A percentile compares a stretch with the other conserved stretches of the same genome.
Evolutionary conservation across 2,113 vertebrate species (phyloP).

Genomic region (Rhinolophus sinicus): DNA sequence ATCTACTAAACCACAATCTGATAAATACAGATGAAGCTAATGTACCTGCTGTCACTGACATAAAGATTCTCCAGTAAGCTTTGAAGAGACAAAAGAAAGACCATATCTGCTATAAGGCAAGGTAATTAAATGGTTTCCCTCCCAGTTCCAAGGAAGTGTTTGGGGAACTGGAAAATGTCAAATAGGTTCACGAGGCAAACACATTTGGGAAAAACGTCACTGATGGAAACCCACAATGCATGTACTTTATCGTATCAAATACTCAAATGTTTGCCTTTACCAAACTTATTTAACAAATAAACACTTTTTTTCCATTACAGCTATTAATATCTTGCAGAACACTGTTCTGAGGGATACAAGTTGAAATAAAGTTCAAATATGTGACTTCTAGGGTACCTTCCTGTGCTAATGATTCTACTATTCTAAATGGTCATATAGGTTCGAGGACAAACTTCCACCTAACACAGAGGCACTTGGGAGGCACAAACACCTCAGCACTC

Average conservation of each 20-base stretch:
- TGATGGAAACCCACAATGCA: background rate
- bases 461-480: background rate
- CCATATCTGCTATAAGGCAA: background rate
- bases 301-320: background rate
- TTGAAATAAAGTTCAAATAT: background rate
- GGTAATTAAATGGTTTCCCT: background rate
- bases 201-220: background rate
- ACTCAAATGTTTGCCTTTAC: background rate
- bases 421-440: background rate
- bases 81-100: background rate
- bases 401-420: background rate
- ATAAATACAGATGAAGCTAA: background rate
- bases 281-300: background rate
- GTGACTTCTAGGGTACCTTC: background rate
- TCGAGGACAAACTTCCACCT: constrained; percentile 42
- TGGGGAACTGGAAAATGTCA: background rate
- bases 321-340: background rate
- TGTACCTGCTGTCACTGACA: background rate
- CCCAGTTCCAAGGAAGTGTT: constrained; percentile 6
- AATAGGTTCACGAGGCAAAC: background rate
- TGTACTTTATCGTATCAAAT: background rate
- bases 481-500: background rate
- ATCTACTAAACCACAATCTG: constrained; percentile 11
- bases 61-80: background rate
- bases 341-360: background rate